Conservation (phyloP, 1,140 invertebrate species). For the Ceratosolen solmsi region DNA sequence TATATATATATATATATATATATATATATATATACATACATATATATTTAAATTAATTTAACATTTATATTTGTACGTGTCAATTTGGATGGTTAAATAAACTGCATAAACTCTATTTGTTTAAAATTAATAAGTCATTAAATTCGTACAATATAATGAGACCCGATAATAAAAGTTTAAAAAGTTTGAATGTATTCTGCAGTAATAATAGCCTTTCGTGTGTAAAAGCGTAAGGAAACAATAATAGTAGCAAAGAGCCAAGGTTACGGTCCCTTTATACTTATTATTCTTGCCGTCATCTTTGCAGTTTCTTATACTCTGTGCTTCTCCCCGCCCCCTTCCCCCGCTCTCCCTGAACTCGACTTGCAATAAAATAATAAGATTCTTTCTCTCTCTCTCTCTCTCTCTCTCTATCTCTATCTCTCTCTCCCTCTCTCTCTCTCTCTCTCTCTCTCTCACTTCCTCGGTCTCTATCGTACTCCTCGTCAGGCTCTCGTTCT, state of each 20-base stretch:
- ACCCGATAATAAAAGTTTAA: not conserved
- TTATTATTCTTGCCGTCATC: conserved; percentile 13
- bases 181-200: not conserved
- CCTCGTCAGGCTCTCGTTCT: not conserved
- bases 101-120: too few species aligned
- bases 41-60: too few species aligned
- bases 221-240: conserved; percentile 15
- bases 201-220: not conserved
- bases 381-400: conserved; percentile 35
- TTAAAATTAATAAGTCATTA: not conserved
- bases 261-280: not conserved
- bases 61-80: too few species aligned
- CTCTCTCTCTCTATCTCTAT: not conserved
- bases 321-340: not conserved
- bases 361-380: conserved; percentile 69
- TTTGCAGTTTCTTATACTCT: not conserved
- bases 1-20: too few species aligned
- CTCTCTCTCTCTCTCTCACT: conserved; percentile 49
- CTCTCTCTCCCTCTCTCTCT: conserved; percentile 11
- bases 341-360: conserved; percentile 58
- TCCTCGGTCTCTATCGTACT: conserved; percentile 27
- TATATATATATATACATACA: too few species aligned
- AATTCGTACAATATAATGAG: not conserved
- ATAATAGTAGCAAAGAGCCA: conserved; percentile 1
- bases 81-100: too few species aligned